phyloP scores from a whole-genome alignment of 2,113 vertebrate genomes.

The Tragelaphus imberbis region DNA sequence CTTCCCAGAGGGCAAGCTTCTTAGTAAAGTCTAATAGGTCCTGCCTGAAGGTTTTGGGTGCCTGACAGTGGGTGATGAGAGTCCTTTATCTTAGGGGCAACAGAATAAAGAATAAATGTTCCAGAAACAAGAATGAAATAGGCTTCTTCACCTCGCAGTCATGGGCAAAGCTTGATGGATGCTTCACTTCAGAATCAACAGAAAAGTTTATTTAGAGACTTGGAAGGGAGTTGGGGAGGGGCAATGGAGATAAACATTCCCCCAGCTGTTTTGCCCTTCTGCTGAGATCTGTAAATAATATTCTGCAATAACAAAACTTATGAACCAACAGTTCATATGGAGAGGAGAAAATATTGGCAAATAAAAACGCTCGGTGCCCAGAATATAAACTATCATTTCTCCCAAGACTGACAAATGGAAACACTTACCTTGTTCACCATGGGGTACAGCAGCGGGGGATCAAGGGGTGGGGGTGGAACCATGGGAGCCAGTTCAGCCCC shows the following conservation, averaged over 20 bases:
- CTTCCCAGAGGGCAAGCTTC: fast-evolving
- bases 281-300: constrained; percentile 51
- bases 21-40: fast-evolving
- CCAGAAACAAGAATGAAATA: fast-evolving
- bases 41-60: fast-evolving
- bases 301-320: constrained; percentile 51
- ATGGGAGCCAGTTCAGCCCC: background rate
- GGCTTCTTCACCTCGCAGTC: background rate
- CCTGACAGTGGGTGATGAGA: fast-evolving
- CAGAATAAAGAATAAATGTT: background rate
- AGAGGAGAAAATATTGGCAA: constrained; percentile 60
- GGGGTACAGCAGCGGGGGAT: fast-evolving
- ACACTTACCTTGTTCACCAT: background rate
- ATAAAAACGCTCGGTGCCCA: constrained; percentile 28
- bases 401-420: background rate
- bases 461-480: fast-evolving
- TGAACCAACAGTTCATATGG: constrained; percentile 31
- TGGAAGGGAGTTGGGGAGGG: background rate
- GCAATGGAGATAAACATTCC: background rate
- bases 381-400: background rate
- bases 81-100: background rate
- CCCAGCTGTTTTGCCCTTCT: constrained; percentile 16
- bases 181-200: background rate
- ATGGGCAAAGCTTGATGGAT: background rate
- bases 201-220: constrained; percentile 25